Base-by-base conservation (phyloP, 30 jellyfish, hydroid and myxozoan species). In the Chrysaora quinquecirrha region DNA sequence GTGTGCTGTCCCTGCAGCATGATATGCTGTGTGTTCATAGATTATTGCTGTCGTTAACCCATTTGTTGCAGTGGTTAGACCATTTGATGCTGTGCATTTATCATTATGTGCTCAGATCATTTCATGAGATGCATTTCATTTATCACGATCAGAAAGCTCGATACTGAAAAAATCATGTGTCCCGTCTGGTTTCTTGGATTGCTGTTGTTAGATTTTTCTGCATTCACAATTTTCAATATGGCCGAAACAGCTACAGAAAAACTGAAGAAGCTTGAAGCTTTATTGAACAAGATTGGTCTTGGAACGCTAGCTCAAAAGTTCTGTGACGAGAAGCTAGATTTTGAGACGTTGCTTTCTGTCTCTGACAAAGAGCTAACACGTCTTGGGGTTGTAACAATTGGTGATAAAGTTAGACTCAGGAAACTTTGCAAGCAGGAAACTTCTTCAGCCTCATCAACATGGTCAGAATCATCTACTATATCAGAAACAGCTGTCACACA, bases 331-430 rank as follows among this genome's bases (percentile, higher is more conserved):
- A 23, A 30, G 25, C 7, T 65, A 9, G 48, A 65, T 65, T 23
- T 18, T 9, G 79, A n/a, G 23, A 38, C 30, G 25, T 12, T 32
- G 12, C 22, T n/a, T 18, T 9, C 31, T 30, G 31, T 24, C 4
- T 14, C 38, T 21, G 75, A 30, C 34, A 7, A n/a, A 16, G 83
- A 71, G 23, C 83, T 71, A n/a, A 38, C 23, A 25, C 38, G 75
- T 7, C 34, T 71, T 18, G 83, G 83, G 12, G 83, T 38, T 3
- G 34, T 18, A 14, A 71, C 79, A 16, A 38, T 71, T 29, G 83
- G 83, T n/a, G 83, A 71, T 34, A 20, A 66, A n/a, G 75, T 38
- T 3, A 29, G 83, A 33, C 54, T 25, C 7, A 23, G 58, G 23
- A 3, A 30, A 30, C 71, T 56, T 21, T 56, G 71, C 71, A 7